Percentiles rank a stretch among this genome's conserved stretches.
Conservation (phyloP, 2,888 invertebrate species). For the Nemapogon koenigi region DNA sequence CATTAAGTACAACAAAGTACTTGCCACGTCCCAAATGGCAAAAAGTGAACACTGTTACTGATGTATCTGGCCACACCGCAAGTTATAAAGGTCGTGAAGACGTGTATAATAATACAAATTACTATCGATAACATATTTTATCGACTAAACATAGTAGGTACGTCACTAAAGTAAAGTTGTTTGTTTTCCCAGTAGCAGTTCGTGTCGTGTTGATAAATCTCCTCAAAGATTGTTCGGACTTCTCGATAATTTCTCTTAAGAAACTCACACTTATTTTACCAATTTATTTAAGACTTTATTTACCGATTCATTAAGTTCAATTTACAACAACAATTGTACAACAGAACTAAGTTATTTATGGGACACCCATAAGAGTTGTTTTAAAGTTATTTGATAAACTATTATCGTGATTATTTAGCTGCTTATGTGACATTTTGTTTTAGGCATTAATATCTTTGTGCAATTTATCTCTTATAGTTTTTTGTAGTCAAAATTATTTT, state of each 20-base stretch:
- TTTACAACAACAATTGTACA: constrained; percentile 16
- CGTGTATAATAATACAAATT: no score
- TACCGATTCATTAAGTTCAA: constrained; percentile 19
- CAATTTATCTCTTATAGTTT: no score
- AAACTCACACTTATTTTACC: constrained; percentile 33
- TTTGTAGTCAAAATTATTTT: no score
- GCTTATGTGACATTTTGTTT: constrained; percentile 50
- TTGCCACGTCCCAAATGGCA: no score
- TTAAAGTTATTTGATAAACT: constrained; percentile 63
- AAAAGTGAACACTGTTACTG: no score
- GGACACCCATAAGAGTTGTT: constrained; percentile 47
- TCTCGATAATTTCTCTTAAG: constrained; percentile 53
- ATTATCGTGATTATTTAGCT: constrained; percentile 59
- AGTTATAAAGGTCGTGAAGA: no score
- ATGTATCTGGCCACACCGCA: no score
- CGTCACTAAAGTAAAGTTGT: constrained; percentile 53
- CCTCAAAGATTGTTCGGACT: constrained; percentile 58
- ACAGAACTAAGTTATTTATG: constrained; percentile 48
- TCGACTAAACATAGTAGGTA: constrained; percentile 14
- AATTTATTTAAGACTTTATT: constrained; percentile 23
- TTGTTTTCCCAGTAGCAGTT: constrained; percentile 61
- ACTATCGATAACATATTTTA: constrained; percentile 8
- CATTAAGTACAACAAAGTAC: no score
- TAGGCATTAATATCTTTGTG: no score
- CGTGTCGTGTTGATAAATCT: constrained; percentile 62